Evolutionary conservation across 53 echinoderm and acorn worm species (phyloP).

Genomic region (Holothuria leucospilota): DNA sequence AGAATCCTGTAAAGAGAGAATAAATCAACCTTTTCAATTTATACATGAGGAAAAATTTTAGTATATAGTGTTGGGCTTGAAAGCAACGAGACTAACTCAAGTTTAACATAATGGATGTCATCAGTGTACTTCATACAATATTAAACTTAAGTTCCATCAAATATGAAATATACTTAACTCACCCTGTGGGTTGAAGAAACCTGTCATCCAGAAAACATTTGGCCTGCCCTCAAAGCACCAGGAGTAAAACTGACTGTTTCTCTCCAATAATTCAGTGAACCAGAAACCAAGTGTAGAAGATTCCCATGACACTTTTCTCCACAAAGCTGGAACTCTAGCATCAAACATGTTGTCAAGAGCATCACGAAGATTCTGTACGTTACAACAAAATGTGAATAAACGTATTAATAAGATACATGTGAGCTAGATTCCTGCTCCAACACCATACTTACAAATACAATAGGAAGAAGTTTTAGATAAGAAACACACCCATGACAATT

Average conservation of each 20-base stretch:
- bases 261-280: constrained; percentile 93
- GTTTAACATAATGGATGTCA: too few species aligned
- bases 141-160: too few species aligned
- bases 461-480: too few species aligned
- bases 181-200: constrained; percentile 99
- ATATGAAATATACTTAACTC: background rate
- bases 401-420: background rate
- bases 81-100: too few species aligned
- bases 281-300: constrained; percentile 97
- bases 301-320: constrained; percentile 95
- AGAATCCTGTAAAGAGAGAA: constrained; percentile 68
- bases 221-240: constrained; percentile 98
- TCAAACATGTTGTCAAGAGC: constrained; percentile 98
- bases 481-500: too few species aligned
- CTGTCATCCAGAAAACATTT: constrained; percentile 98
- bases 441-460: too few species aligned
- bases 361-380: constrained; percentile 87
- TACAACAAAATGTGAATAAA: background rate
- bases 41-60: background rate
- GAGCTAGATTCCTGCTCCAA: background rate
- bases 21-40: background rate
- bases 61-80: too few species aligned
- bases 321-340: constrained; percentile 91
- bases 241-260: constrained; percentile 81
- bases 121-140: too few species aligned